Evolutionary conservation across 2,888 invertebrate species (phyloP), one percentile per base, ranked within the genome.

Genomic region (Cotesia congregata): DNA sequence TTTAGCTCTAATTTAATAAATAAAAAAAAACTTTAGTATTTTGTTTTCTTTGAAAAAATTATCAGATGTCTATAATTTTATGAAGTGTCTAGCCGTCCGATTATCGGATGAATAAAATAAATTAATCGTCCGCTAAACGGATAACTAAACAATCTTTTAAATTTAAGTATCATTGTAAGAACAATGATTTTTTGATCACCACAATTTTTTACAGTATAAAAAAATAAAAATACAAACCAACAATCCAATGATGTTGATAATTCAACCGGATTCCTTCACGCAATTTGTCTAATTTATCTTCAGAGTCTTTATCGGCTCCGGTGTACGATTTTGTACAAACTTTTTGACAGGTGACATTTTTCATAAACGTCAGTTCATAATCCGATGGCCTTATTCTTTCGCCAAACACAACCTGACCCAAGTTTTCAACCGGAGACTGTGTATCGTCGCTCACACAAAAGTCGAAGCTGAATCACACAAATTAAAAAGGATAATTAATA

Each of bases 321-420:
- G 90, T 91, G 87, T 99, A 99, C 88, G 94, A 97, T 0, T 94
- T 97, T 0, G 89, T 91, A 87, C 95, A 95, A 38, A 92, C 90
- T 82, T 85, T 79, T 74, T 90, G 90, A 88, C 96, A 95, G 6
- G 91, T 91, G 40, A 92, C 90, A 88, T 95, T 91, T 87, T 96
- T 93, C 83, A 94, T 90, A 89, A 98, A 99, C 83, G 94, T 92
- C 62, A 93, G 88, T 90, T 94, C 93, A 86, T 99, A 99, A 0
- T 95, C 95, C 72, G 98, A 98, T 0, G 98, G 96, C 74, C 98
- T 92, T 86, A 99, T 99, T 85, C 99, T 92, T 91, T 99, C 99
- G n/a, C 99, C 99, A 89, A 99, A 99, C 0, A 99, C 96, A 61
- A 99, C 98, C 91, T 99, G 99, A 0, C 99, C 99, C 73, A 99